A percentile compares a stretch with the other conserved stretches of the same genome.
Evolutionary conservation across 2,113 vertebrate genomes (phyloP).

Genomic region (Varanus salvator): DNA sequence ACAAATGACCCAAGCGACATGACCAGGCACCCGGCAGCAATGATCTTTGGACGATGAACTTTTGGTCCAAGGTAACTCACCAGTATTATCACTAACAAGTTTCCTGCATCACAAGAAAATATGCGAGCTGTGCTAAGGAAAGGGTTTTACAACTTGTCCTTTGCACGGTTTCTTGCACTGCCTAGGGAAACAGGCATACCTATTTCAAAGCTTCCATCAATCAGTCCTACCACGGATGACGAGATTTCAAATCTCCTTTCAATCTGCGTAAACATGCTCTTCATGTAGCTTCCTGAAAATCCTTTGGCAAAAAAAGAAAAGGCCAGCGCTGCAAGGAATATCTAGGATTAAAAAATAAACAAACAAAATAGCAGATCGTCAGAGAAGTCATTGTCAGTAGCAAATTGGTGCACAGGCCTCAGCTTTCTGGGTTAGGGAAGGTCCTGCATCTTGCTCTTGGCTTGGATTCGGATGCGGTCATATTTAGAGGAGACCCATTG

Average conservation of each 20-base stretch:
- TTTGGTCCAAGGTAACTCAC: slow-evolving; percentile 75
- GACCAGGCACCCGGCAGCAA: slow-evolving; percentile 68
- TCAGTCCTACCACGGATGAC: slow-evolving; percentile 72
- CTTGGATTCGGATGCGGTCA: no score
- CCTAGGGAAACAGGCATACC: slow-evolving; percentile 49
- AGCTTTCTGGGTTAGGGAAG: no score
- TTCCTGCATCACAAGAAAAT: slow-evolving; percentile 59
- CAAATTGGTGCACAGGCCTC: not conserved
- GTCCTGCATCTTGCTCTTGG: no score
- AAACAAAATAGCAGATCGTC: slow-evolving; percentile 44
- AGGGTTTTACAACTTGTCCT: not conserved
- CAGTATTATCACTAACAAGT: slow-evolving; percentile 71
- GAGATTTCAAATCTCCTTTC: slow-evolving; percentile 78
- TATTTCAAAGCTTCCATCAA: slow-evolving; percentile 79
- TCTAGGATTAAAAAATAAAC: slow-evolving; percentile 65
- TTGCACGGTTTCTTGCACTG: not conserved
- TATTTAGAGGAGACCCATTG: no score
- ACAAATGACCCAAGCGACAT: slow-evolving; percentile 70
- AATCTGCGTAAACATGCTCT: slow-evolving; percentile 77
- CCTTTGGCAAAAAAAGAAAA: slow-evolving; percentile 78
- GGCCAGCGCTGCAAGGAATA: slow-evolving; percentile 76
- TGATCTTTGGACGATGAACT: slow-evolving; percentile 73
- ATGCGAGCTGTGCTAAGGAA: not conserved
- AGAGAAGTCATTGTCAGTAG: slow-evolving; percentile 1
- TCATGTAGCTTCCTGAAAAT: slow-evolving; percentile 76